Conservation (phyloP, 2,888 invertebrate species). For the Uloborus plumipes region DNA sequence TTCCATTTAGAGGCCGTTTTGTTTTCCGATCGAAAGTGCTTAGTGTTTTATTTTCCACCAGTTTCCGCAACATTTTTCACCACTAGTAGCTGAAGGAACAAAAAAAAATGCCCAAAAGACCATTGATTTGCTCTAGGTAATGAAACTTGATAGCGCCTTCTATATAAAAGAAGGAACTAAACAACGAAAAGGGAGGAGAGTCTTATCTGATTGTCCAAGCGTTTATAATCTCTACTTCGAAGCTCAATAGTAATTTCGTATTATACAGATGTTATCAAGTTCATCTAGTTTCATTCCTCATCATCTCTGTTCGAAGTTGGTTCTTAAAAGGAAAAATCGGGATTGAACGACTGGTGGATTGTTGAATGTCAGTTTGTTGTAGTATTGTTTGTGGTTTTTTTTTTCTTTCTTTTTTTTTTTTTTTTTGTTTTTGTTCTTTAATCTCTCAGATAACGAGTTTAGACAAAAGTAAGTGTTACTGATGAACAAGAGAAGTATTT, state of each 20-base stretch:
- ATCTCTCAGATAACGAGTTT: slow-evolving; percentile 20
- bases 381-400: background rate
- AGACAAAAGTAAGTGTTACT: slow-evolving; percentile 9
- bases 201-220: slow-evolving; percentile 34
- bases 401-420: background rate
- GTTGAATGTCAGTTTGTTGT: no score
- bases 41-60: slow-evolving; percentile 9
- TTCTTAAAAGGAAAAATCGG: background rate
- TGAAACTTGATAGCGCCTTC: slow-evolving; percentile 34
- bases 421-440: slow-evolving; percentile 6
- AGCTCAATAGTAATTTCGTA: slow-evolving; percentile 31
- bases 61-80: background rate
- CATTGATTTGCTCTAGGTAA: slow-evolving; percentile 34
- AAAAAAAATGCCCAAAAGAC: slow-evolving; percentile 11
- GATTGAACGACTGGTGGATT: background rate
- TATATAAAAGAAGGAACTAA: slow-evolving; percentile 25
- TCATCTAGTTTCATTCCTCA: slow-evolving; percentile 24
- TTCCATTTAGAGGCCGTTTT: background rate
- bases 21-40: slow-evolving; percentile 19
- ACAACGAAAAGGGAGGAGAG: slow-evolving; percentile 1
- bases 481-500: background rate
- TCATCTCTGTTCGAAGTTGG: slow-evolving; percentile 3
- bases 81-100: slow-evolving; percentile 2
- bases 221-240: slow-evolving; percentile 25
- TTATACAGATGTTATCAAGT: slow-evolving; percentile 48